Percentiles rank a stretch among this genome's conserved stretches.
Evolutionary conservation across 2,888 invertebrate genomes (phyloP).

Genomic region (Merodon equestris): DNA sequence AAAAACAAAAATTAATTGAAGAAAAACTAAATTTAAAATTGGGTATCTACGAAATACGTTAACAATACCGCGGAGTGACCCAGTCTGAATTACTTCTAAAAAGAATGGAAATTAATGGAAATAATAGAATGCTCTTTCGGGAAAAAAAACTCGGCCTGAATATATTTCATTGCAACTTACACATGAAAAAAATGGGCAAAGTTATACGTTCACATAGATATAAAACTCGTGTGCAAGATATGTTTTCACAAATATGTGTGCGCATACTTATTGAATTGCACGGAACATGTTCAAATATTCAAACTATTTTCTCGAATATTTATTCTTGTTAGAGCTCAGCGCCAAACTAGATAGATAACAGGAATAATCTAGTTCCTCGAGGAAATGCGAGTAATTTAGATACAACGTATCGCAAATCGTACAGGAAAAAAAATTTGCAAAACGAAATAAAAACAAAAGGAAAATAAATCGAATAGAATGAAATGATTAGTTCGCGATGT

Average conservation of each 20-base stretch:
- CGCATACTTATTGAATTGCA: slow-evolving; percentile 63
- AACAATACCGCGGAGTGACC: slow-evolving; percentile 45
- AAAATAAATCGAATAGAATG: too few species aligned
- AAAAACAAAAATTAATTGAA: slow-evolving; percentile 11
- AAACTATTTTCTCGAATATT: slow-evolving; percentile 34
- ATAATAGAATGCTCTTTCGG: slow-evolving; percentile 54
- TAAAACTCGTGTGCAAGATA: slow-evolving; percentile 48
- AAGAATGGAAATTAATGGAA: slow-evolving; percentile 60
- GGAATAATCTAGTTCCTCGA: slow-evolving; percentile 13
- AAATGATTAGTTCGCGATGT: too few species aligned
- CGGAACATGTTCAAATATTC: slow-evolving; percentile 40
- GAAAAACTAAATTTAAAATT: slow-evolving; percentile 12
- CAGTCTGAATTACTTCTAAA: slow-evolving; percentile 59
- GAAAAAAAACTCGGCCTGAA: slow-evolving; percentile 61
- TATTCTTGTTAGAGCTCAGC: too few species aligned
- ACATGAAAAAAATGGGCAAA: slow-evolving; percentile 54
- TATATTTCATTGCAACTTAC: slow-evolving; percentile 67
- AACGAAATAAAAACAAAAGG: neutral
- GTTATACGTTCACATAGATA: slow-evolving; percentile 60
- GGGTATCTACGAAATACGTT: slow-evolving; percentile 34
- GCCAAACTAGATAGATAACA: slow-evolving; percentile 48
- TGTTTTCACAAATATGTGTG: slow-evolving; percentile 62
- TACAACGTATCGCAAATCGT: neutral
- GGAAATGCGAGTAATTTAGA: neutral
- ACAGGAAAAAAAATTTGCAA: neutral